Conservation (phyloP, 1,140 invertebrate species). For the Drosophila tsacasi region DNA sequence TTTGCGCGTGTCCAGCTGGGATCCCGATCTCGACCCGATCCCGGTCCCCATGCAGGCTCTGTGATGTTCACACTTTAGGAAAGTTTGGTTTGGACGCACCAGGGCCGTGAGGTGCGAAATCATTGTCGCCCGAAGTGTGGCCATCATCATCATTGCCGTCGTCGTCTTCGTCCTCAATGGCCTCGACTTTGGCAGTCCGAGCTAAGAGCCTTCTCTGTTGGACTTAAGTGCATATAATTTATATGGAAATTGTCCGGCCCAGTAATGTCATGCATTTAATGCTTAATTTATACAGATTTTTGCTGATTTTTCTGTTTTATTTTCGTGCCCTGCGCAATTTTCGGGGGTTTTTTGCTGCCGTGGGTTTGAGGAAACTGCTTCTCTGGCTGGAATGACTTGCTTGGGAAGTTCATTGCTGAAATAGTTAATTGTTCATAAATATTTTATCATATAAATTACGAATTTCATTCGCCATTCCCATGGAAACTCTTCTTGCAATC, state of each 20-base stretch:
- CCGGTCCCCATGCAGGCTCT: not conserved
- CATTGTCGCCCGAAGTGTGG: constrained; percentile 80
- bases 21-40: constrained; percentile 7
- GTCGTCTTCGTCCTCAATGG: not conserved
- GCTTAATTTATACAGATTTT: constrained; percentile 79
- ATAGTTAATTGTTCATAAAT: constrained; percentile 73
- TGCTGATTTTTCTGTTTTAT: constrained; percentile 55
- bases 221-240: constrained; percentile 81
- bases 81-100: constrained; percentile 70
- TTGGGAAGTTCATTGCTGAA: constrained; percentile 40
- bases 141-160: constrained; percentile 58
- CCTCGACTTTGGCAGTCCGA: constrained; percentile 10
- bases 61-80: constrained; percentile 82
- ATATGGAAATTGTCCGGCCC: constrained; percentile 72
- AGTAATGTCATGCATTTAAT: constrained; percentile 73
- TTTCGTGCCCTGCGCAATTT: constrained; percentile 36
- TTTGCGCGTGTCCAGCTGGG: constrained; percentile 75
- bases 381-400: constrained; percentile 21
- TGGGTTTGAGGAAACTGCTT: constrained; percentile 43
- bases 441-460: constrained; percentile 74
- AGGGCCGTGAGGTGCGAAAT: constrained; percentile 75
- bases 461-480: constrained; percentile 54
- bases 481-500: constrained; percentile 39
- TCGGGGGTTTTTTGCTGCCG: constrained; percentile 14
- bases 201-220: constrained; percentile 15